Base-by-base conservation (phyloP, 2,113 vertebrate genomes). In the Catharus minimus region DNA sequence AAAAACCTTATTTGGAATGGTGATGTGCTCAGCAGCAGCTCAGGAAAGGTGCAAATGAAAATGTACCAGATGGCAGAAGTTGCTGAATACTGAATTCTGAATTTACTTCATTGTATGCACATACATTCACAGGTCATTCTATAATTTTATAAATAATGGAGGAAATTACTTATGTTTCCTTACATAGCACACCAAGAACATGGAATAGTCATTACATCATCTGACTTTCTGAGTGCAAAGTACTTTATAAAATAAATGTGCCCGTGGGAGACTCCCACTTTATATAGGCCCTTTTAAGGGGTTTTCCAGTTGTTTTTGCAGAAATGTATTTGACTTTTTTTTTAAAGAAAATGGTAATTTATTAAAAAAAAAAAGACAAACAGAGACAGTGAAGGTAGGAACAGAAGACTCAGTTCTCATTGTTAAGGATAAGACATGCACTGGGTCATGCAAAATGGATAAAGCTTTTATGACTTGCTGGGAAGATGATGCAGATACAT, bases 41-140 rank as follows among this genome's bases (percentile, higher is more conserved):
- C 57, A 76, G 62, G 22, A 88, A 90, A 92, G 65, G 77, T 78
- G 61, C 49, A 95, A 76, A 69, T 69, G 72, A 90, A 93, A 95
- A 93, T 38, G 32, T 77, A 90, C 88, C 93, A 95, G 69, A 85
- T 95, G 88, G 44, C 56, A 66, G 67, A 50, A 79, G 52, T 13
- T 13, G 66, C 57, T 88, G 87, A 81, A 78, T 82, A 61, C 28
- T 52, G 72, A 86, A 71, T 75, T 81, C 57, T 93, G 71, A 92
- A 75, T 89, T 95, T 93, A 55, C 41, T 82, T 91, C 46, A 69
- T 46, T 94, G 36, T 86, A 83, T 49, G 33, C 49, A 52, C 76
- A 66, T 62, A 32, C 47, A 83, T 91, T 89, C 21, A 2, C 55
- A 78, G 46, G 38, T 88, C 76, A 88, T 92, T 92, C 67, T 86